A percentile compares a stretch with the other conserved stretches of the same genome.
phyloP scores from a whole-genome alignment of 2,113 vertebrate species.

The Pangasianodon hypophthalmus region DNA sequence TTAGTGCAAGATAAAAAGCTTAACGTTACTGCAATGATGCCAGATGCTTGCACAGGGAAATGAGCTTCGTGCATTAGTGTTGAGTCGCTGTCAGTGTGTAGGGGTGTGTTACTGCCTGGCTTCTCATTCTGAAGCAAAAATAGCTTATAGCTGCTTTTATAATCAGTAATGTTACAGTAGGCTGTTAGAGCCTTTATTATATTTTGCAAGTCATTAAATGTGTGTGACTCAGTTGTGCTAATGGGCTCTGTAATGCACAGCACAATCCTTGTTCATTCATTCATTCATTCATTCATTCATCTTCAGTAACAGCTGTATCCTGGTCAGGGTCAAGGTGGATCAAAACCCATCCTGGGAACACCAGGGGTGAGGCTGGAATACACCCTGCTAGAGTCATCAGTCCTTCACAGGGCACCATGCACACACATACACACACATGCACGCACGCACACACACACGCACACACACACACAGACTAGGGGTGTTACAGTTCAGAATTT shows the following conservation, averaged over 20 bases:
- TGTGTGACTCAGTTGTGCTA: not conserved
- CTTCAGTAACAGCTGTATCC: not conserved
- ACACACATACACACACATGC: not conserved
- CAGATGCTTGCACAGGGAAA: not conserved
- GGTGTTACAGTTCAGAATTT: not conserved
- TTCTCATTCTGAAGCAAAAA: not conserved
- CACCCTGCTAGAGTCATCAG: not conserved
- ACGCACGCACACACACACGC: not conserved
- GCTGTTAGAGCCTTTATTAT: not conserved
- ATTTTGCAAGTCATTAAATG: not conserved
- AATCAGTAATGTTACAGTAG: not conserved
- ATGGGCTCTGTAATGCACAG: not conserved
- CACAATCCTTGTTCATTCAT: not conserved
- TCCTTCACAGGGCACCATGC: not conserved
- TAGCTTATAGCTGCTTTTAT: not conserved
- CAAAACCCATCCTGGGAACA: not conserved
- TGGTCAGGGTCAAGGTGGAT: not conserved
- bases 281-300: not conserved
- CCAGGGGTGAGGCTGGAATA: not conserved
- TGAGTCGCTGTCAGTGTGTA: not conserved
- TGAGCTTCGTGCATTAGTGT: not conserved
- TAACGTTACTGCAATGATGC: not conserved
- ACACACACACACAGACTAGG: no score
- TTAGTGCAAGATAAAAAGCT: not conserved
- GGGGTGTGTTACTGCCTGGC: conserved; percentile 42